Evolutionary conservation across 1,140 invertebrate species (phyloP), one percentile per base, ranked within the genome.

Genomic region (Copidosoma floridanum): DNA sequence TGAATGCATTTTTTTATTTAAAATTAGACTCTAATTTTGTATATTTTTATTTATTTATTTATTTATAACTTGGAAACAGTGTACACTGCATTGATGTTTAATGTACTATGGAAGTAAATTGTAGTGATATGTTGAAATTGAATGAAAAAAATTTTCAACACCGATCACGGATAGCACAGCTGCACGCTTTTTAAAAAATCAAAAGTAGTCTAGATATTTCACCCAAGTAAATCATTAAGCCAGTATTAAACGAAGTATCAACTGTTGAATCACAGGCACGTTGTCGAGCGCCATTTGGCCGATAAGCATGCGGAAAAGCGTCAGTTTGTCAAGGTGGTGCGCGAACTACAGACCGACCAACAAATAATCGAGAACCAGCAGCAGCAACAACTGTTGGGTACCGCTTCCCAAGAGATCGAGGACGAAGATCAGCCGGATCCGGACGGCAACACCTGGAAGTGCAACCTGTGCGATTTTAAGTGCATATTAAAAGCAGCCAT

Each of bases 361-460:
- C 60, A 21, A 0, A 74, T 78, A 3, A 78, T 78, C 12, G 66
- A 67, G 4, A 65, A 66, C 24, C 26, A 55, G 23, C 72, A 73
- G 27, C 46, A 57, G 5, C 21, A 23, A 4, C 50, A 50, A 12
- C 7, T 8, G 7, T 37, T 37, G 14, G 32, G 14, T 37, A 6
- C 40, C 16, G 12, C 40, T 16, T 7, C 11, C 8, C 16, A 46
- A 18, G 16, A 41, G 10, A 56, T 69, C 32, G 29, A 52, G 2
- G 65, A 73, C 10, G 61, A 71, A 8, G 68, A 71, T n/a, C 27
- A 67, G 3, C 63, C 69, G 0, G 73, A 78, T 57, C 68, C 66
- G 0, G 75, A 77, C 27, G 73, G 73, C 2, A 86, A 86, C 63
- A 81, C 85, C 1, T 91, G 89, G 89, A 83, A 85, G 40, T 90